phyloP scores from a whole-genome alignment of 2,113 vertebrate genomes.

The Speoplatyrhinus poulsoni region DNA sequence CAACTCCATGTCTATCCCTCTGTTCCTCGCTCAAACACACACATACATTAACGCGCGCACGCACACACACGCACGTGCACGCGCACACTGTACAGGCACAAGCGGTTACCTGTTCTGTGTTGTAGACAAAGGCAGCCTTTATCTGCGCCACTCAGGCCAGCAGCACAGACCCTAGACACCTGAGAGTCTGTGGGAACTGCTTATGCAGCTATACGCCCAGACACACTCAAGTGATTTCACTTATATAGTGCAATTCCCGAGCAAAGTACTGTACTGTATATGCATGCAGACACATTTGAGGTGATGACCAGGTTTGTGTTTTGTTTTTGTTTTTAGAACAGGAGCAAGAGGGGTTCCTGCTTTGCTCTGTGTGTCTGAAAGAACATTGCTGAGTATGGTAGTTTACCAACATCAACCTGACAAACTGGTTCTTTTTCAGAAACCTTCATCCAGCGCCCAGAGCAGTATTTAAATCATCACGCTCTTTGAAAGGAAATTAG shows the following conservation, averaged over 20 bases:
- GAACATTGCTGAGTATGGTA: not conserved
- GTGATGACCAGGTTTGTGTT: too few relatives aligned
- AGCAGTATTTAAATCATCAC: conserved; percentile 24
- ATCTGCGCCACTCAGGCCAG: conserved; percentile 58
- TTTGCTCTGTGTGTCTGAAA: not conserved
- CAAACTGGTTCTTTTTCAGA: not conserved
- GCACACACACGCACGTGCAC: conserved; percentile 25
- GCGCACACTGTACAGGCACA: conserved; percentile 52
- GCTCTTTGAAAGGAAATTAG: not conserved
- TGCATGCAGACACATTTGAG: conserved; percentile 18
- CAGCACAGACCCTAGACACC: conserved; percentile 69
- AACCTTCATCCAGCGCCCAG: not conserved
- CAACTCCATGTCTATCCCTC: conserved; percentile 29
- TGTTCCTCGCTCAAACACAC: conserved; percentile 13
- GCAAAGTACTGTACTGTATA: conserved; percentile 42
- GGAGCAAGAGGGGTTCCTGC: not conserved
- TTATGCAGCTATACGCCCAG: conserved; percentile 29
- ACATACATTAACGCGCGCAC: conserved; percentile 4
- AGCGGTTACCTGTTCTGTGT: conserved; percentile 74
- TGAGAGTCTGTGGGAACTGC: conserved; percentile 75
- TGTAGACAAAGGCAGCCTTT: conserved; percentile 74
- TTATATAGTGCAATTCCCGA: conserved; percentile 59
- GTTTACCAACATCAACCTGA: not conserved
- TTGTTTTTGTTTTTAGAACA: too few relatives aligned
- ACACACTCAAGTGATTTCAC: conserved; percentile 43